Evolutionary conservation across 2,888 invertebrate species (phyloP), one percentile per base, ranked within the genome.

Genomic region (Caenorhabditis virilis): DNA sequence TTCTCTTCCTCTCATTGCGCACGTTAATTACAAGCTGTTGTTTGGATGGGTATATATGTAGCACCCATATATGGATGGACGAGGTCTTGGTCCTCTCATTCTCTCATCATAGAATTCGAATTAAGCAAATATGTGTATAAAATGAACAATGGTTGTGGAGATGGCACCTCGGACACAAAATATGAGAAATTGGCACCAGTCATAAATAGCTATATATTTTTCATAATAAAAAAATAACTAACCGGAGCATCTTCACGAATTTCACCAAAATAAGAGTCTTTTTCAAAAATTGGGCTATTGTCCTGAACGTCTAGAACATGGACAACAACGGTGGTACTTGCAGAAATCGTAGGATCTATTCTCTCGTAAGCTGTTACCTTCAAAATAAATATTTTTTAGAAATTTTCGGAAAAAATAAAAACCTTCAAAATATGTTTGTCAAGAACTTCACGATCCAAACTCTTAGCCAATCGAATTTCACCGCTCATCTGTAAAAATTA

Each of bases 261-360:
- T 15, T 90, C 89, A 0, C 93, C 90, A 77, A 92, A 91, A 84
- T 95, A 95, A 75, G 91, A 90, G 58, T 89, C 89, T 85, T 91
- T 89, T 84, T 95, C 95, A 84, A 97, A 97, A 5, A 89, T 88
- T 0, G 97, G 97, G 20, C 90, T 88, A 82, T 97, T 94, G 85
- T 97, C 97, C 84, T 97, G 97, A 72, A 91, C 91, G 84, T 97
- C 97, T 52, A 91, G 85, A 0, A 97, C 94, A 83, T 92, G 92
- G 53, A 97, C 91, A 20, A 79, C 69, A 2, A 82, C 77, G 1
- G 77, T 76, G 18, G 78, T 64, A 26, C 70, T 75, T n/a, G 74
- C 68, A n/a, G 75, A 72, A 11, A 77, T 59, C 15, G 78, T 74
- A 18, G 80, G 77, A 48, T 81, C 78, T 18, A 78, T 60, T 38